A percentile compares a stretch with the other conserved stretches of the same genome.
phyloP scores from a whole-genome alignment of 2,113 vertebrate species.

The Mormyrus lacerda region DNA sequence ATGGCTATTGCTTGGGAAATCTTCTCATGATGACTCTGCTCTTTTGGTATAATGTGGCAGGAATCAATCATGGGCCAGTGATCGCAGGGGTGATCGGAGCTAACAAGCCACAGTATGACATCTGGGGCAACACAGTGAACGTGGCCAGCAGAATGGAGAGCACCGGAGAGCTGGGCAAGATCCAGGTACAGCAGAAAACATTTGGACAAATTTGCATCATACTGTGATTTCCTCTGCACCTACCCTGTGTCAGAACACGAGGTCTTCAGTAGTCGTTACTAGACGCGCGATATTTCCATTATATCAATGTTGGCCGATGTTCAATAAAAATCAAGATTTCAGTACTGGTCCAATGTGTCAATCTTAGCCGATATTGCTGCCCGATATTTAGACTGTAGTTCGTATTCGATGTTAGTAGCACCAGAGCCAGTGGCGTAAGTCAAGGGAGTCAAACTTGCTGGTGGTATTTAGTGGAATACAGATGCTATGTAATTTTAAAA shows the following conservation, averaged over 20 bases:
- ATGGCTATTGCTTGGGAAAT: background rate
- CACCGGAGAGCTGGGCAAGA: constrained; percentile 88
- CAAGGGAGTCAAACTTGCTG: background rate
- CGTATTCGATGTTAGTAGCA: background rate
- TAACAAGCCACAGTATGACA: constrained; percentile 94
- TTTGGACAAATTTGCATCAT: background rate
- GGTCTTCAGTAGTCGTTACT: background rate
- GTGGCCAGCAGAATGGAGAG: constrained; percentile 97
- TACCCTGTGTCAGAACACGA: background rate
- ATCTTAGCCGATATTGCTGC: background rate
- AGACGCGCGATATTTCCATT: background rate
- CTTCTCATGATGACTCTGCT: constrained; percentile 7
- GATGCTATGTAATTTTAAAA: background rate
- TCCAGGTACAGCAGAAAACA: constrained; percentile 69
- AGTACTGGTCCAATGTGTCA: background rate
- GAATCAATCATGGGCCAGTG: constrained; percentile 92
- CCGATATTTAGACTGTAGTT: background rate
- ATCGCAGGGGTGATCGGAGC: constrained; percentile 96
- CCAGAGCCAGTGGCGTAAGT: background rate
- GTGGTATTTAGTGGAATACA: background rate
- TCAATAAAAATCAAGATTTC: background rate
- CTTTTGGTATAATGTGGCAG: constrained; percentile 45
- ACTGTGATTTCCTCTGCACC: background rate
- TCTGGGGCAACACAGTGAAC: constrained; percentile 97
- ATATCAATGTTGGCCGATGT: background rate